Conservation (phyloP, 2,113 vertebrate species). For the Anhinga rufa region DNA sequence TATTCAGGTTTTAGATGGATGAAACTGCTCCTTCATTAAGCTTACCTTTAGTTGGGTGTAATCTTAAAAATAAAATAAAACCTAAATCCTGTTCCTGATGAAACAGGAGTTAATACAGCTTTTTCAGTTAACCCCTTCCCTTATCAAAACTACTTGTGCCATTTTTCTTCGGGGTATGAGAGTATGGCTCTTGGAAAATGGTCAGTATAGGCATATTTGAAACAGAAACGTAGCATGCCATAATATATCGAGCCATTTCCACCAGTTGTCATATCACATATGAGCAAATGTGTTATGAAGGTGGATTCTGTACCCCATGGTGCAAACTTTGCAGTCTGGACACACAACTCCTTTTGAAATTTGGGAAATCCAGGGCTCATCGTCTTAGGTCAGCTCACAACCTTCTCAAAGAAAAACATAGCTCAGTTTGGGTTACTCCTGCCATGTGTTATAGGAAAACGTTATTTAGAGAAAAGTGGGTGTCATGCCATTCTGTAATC, state of each 20-base stretch:
- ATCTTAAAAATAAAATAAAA: background rate
- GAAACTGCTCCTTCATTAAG: background rate
- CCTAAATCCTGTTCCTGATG: background rate
- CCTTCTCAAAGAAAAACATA: background rate
- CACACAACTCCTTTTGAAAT: background rate
- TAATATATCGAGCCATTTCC: background rate
- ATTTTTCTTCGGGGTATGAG: rapidly evolving
- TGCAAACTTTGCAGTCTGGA: background rate
- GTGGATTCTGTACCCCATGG: background rate
- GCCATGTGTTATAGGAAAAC: background rate
- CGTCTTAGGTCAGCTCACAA: background rate
- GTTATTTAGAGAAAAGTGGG: background rate
- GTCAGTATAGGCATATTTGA: too few species aligned
- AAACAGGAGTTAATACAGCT: background rate
- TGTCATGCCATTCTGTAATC: background rate
- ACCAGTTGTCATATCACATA: too few species aligned
- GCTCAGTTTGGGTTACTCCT: background rate
- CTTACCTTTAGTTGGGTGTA: background rate
- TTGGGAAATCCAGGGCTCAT: background rate
- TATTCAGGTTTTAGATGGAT: background rate
- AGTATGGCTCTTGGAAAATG: too few species aligned
- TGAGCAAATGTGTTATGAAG: background rate
- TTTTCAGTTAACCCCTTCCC: background rate
- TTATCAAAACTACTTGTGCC: too few species aligned
- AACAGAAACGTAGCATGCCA: too few species aligned